Base-by-base conservation (phyloP, 2,797 vertebrate genomes). In the Falco cherrug region DNA sequence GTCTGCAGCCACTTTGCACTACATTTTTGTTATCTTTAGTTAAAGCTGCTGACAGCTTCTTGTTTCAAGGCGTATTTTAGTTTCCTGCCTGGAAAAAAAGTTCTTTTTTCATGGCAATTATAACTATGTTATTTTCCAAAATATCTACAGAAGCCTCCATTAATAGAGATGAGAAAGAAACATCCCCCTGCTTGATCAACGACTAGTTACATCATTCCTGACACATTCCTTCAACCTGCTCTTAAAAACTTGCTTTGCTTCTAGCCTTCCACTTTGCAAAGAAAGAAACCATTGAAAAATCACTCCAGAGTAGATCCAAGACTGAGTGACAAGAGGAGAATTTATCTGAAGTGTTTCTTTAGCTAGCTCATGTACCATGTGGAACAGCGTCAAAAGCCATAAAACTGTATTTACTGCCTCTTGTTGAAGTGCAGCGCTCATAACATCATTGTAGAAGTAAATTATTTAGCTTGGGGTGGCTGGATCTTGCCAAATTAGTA, bases 341-440 rank as follows among this genome's bases (percentile, higher is more conserved):
- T 7, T 60, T 35, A 26, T 25, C 35, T 6, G 1, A 18, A 54
- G 51, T 2, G 20, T 47, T 82, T 8, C 89, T 68, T 47, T 9
- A 53, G 31, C 45, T 68, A 54, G 11, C 56, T 65, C 59, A 0
- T 18, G 71, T 24, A 50, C 86, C 73, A 11, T 2, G 64, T 88
- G 94, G 94, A 92, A 43, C 68, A 17, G 51, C 0, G 51, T 86
- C 92, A 73, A 84, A 64, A 89, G 47, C 90, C 92, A 77, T 95
- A 86, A 96, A 95, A 89, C 13, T 61, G 7, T 53, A 48, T 86
- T 96, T 90, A 65, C 77, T 84, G 84, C 90, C 90, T 77, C 64
- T 84, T 41, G 41, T 69, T 63, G 91, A 83, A 95, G 89, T 3
- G 5, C 77, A 25, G 69, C 1, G 0, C 93, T 92, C 64, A 21